Conservation (phyloP, 2,888 invertebrate species). For the Zaprionus bogoriensis region DNA sequence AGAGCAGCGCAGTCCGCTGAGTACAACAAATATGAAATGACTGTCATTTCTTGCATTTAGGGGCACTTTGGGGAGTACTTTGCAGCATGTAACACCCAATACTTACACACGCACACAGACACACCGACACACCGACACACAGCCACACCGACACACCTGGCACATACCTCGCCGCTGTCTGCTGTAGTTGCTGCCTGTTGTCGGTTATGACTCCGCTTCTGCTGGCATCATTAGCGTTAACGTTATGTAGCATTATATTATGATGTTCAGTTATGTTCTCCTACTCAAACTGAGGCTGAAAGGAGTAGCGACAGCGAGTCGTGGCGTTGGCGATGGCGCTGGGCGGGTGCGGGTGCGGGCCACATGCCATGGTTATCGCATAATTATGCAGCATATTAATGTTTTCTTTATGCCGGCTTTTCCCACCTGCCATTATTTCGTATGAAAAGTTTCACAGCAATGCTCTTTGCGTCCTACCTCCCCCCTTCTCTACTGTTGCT, state of each 20-base stretch:
- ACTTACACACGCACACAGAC: slow-evolving; percentile 46
- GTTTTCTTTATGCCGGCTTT: slow-evolving; percentile 41
- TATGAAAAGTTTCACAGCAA: slow-evolving; percentile 68
- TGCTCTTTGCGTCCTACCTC: no score
- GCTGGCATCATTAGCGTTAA: slow-evolving; percentile 78
- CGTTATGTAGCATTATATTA: slow-evolving; percentile 72
- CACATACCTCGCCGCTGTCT: slow-evolving; percentile 40
- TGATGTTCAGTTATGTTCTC: slow-evolving; percentile 42
- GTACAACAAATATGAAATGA: slow-evolving; percentile 75
- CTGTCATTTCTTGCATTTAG: slow-evolving; percentile 78
- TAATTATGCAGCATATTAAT: slow-evolving; percentile 76
- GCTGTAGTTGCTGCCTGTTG: slow-evolving; percentile 14
- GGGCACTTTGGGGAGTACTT: slow-evolving; percentile 79
- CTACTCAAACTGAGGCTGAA: slow-evolving; percentile 3
- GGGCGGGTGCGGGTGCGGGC: neutral
- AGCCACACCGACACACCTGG: slow-evolving; percentile 35
- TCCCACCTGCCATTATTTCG: slow-evolving; percentile 24
- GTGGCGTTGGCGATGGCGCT: no score
- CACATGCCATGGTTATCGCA: slow-evolving; percentile 60
- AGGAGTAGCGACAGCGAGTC: slow-evolving; percentile 1
- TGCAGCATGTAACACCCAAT: slow-evolving; percentile 76
- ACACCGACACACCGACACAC: slow-evolving; percentile 19
- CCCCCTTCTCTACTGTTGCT: neutral
- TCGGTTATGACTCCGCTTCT: slow-evolving; percentile 41
- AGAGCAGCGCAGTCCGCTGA: slow-evolving; percentile 52